Evolutionary conservation across 2,888 invertebrate genomes (phyloP), one percentile per base, ranked within the genome.

Genomic region (Eristalis pertinax): DNA sequence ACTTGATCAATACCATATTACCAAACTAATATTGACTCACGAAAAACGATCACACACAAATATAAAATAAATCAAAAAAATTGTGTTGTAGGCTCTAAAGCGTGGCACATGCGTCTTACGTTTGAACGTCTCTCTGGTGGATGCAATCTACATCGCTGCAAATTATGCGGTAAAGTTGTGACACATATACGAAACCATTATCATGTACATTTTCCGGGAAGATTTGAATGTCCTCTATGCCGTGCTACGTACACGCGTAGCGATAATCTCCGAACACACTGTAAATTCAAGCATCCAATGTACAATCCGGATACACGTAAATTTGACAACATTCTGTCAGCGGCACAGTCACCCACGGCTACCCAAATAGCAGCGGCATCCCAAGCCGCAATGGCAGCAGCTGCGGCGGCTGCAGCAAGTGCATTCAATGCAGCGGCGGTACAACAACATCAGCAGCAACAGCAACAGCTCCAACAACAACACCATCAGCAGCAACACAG

Each of bases 71-170:
- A 82, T 32, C 13, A 79, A 84, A 84, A 68, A 76, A 75, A 68
- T 82, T 87, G 85, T 80, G 86, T 96, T 96, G 95, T 96, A 97
- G 97, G 97, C 96, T 97, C 97, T 94, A 97, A 97, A 96, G 97
- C 97, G 95, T 97, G 97, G 97, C 97, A 97, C 95, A 97, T 97
- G 97, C 96, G 97, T 95, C 96, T 97, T 94, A 97, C 97, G 94
- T 97, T 97, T 95, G 97, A 97, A 95, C 97, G 97, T 93, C 96
- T 97, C 95, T 97, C 97, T 94, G 97, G 97, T 94, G 96, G 97
- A 95, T 96, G 97, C 94, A 97, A 97, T 95, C 96, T 97, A 95
- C 97, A 97, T 95, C 96, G 97, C 94, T 97, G 97, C 96, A 97
- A 97, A 95, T 95, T 97, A 94, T 97, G 97, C 95, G 97, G 97